These are phyloP conservation scores for Cabera pusaria DNA, from an alignment of 2,888 invertebrate species.

Conservation along the genomic window DNA sequence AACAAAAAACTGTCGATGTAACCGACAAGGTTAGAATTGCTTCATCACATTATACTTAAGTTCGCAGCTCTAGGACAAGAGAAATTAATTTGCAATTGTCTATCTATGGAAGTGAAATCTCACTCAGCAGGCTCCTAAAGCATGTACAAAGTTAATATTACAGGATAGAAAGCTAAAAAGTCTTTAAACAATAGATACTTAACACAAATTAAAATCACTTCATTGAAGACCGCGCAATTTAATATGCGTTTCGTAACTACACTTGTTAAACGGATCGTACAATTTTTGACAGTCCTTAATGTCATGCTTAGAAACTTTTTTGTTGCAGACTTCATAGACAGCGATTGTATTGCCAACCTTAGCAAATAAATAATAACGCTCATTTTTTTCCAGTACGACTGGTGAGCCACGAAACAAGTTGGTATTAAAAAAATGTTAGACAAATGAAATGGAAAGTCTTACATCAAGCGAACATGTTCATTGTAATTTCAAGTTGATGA, in stretches of 20 bases:
- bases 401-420: conserved; percentile 22
- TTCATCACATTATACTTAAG: too few relatives aligned
- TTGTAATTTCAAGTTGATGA: conserved; percentile 44
- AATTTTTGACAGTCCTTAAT: conserved; percentile 55
- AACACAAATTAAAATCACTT: conserved; percentile 37
- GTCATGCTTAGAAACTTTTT: conserved; percentile 49
- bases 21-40: too few relatives aligned
- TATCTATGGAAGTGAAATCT: conserved; percentile 16
- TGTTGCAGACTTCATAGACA: conserved; percentile 28
- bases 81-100: too few relatives aligned
- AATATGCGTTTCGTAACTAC: conserved; percentile 48
- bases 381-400: too few relatives aligned
- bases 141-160: conserved; percentile 11
- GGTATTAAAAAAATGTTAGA: conserved; percentile 41
- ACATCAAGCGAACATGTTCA: conserved; percentile 42
- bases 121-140: background rate
- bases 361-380: too few relatives aligned
- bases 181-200: conserved; percentile 29
- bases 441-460: conserved; percentile 62
- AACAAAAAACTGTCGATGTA: too few relatives aligned
- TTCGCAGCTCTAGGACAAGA: too few relatives aligned
- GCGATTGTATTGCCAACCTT: too few relatives aligned
- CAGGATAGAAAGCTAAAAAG: conserved; percentile 18
- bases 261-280: conserved; percentile 47
- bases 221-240: conserved; percentile 34